Evolutionary conservation across 2,797 vertebrate species (phyloP).

Genomic region (Poeciliopsis infans): DNA sequence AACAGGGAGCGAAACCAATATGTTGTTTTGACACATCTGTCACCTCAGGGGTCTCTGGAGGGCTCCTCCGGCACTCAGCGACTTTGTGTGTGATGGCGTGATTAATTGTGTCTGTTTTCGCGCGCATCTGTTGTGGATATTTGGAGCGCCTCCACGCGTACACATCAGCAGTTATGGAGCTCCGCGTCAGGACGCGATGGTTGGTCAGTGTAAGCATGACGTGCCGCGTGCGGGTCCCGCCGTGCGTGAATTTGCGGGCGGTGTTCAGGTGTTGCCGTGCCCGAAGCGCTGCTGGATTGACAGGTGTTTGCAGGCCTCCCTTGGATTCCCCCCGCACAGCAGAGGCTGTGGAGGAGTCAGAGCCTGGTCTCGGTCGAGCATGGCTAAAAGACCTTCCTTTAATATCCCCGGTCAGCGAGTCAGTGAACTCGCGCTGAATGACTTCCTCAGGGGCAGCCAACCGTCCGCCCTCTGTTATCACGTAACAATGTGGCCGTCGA

Average conservation of each 20-base stretch:
- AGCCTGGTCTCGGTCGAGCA: slow-evolving; percentile 53
- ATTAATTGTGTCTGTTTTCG: slow-evolving; percentile 55
- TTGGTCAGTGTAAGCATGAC: background rate
- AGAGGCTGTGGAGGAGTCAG: slow-evolving; percentile 44
- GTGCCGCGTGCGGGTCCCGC: slow-evolving; percentile 1
- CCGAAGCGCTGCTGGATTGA: slow-evolving; percentile 52
- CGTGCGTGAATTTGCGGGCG: slow-evolving; percentile 42
- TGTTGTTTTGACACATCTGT: slow-evolving; percentile 80
- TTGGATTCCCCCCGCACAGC: slow-evolving; percentile 51
- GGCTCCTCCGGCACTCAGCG: slow-evolving; percentile 46
- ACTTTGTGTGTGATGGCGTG: slow-evolving; percentile 39
- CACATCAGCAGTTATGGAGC: slow-evolving; percentile 9
- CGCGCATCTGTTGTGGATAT: slow-evolving; percentile 34
- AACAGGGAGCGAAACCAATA: slow-evolving; percentile 69
- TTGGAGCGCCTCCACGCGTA: slow-evolving; percentile 21
- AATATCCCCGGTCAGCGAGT: slow-evolving; percentile 65
- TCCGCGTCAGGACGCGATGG: slow-evolving; percentile 1
- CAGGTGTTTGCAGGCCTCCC: slow-evolving; percentile 61
- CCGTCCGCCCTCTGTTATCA: slow-evolving; percentile 52
- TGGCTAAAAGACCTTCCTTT: slow-evolving; percentile 66
- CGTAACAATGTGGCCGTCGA: slow-evolving; percentile 57
- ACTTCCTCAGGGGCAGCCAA: slow-evolving; percentile 60
- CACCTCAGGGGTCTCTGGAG: slow-evolving; percentile 65
- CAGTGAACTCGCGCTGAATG: slow-evolving; percentile 60
- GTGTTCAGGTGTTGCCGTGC: slow-evolving; percentile 61